Conservation (phyloP, 1,140 invertebrate species). For the Polyergus mexicanus region DNA sequence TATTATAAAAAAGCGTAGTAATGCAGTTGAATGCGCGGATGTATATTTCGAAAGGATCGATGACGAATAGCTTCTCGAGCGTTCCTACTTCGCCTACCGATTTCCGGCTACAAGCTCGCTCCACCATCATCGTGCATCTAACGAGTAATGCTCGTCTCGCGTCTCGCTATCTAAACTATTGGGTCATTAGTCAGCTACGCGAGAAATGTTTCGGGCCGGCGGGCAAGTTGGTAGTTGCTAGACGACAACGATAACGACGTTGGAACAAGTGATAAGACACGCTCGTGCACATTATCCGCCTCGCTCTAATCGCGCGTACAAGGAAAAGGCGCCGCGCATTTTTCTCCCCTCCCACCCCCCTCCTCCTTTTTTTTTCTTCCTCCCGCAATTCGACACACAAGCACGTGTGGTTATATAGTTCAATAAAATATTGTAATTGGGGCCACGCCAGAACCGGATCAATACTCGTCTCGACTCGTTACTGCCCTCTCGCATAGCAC, state of each 20-base stretch:
- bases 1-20: too few relatives aligned
- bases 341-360: background rate
- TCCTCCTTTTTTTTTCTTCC: background rate
- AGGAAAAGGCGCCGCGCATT: background rate
- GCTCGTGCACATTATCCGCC: background rate
- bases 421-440: slow-evolving; percentile 77
- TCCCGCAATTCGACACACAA: slow-evolving; percentile 42
- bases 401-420: slow-evolving; percentile 61
- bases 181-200: slow-evolving; percentile 57
- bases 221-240: slow-evolving; percentile 46
- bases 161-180: slow-evolving; percentile 59
- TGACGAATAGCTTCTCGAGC: background rate
- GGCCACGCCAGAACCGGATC: slow-evolving; percentile 65
- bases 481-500: slow-evolving; percentile 49
- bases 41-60: slow-evolving; percentile 26
- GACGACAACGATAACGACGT: slow-evolving; percentile 54
- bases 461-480: slow-evolving; percentile 64
- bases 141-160: slow-evolving; percentile 44
- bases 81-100: slow-evolving; percentile 27
- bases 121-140: slow-evolving; percentile 14
- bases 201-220: slow-evolving; percentile 54
- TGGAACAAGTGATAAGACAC: slow-evolving; percentile 45
- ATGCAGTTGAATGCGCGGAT: background rate
- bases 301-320: slow-evolving; percentile 18
- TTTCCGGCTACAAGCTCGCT: slow-evolving; percentile 9